phyloP scores from a whole-genome alignment of 2,113 vertebrate species.

The Phoenicopterus ruber region DNA sequence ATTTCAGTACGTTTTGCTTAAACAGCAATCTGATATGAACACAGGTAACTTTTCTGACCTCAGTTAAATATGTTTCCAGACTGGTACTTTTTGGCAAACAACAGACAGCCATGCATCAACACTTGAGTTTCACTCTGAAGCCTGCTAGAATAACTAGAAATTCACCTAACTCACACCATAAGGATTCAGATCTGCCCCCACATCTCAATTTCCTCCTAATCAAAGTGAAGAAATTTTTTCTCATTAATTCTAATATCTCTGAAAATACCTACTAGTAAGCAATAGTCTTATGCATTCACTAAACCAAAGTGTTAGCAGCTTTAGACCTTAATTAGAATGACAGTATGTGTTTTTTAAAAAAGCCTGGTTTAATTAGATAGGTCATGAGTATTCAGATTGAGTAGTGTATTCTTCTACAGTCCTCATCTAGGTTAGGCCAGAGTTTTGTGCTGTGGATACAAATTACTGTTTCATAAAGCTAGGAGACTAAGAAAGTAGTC shows the following conservation, averaged over 20 bases:
- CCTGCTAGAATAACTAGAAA: not conserved
- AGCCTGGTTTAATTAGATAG: not conserved
- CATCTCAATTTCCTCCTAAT: not conserved
- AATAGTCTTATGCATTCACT: not conserved
- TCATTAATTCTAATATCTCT: not conserved
- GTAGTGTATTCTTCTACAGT: not conserved
- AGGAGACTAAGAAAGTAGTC: not conserved
- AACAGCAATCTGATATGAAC: not conserved
- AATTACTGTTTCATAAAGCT: not conserved
- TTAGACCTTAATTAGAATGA: not conserved
- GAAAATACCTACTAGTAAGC: not conserved
- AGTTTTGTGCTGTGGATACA: not conserved
- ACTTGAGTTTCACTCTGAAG: not conserved
- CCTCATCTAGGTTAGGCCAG: not conserved
- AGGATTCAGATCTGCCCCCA: not conserved
- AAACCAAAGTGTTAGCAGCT: not conserved
- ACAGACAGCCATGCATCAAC: not conserved
- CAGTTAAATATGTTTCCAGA: not conserved
- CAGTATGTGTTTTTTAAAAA: not conserved
- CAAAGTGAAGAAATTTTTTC: not conserved
- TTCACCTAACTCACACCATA: not conserved
- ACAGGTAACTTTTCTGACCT: not conserved
- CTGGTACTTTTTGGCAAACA: not conserved
- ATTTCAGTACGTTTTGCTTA: not conserved
- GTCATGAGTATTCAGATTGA: not conserved